Conservation (phyloP, 1,140 invertebrate species). For the Caerostris darwini region DNA sequence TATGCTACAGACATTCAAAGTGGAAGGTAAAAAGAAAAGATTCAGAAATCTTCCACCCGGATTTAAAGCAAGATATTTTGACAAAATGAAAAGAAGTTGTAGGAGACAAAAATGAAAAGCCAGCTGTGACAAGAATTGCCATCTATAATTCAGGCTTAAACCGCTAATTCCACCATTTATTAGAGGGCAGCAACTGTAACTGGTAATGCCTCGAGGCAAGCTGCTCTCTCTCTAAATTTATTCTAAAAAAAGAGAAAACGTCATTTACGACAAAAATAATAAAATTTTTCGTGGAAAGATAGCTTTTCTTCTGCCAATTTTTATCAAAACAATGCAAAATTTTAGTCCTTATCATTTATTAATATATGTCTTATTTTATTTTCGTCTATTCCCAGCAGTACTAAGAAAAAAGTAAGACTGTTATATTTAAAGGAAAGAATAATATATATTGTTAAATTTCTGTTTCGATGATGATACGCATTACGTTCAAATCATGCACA, state of each 20-base stretch:
- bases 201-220: conserved; percentile 31
- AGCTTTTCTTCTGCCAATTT: background rate
- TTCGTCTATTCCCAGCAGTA: too few relatives aligned
- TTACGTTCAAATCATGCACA: too few relatives aligned
- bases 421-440: too few relatives aligned
- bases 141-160: conserved; percentile 55
- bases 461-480: too few relatives aligned
- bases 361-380: too few relatives aligned
- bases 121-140: conserved; percentile 52
- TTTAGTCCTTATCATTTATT: too few relatives aligned
- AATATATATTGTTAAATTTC: too few relatives aligned
- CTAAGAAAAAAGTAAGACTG: too few relatives aligned
- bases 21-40: background rate
- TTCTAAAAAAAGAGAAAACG: background rate
- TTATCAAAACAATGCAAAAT: too few relatives aligned
- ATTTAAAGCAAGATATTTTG: background rate
- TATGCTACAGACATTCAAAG: background rate
- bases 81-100: conserved; percentile 11
- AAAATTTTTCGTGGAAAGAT: background rate
- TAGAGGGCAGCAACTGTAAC: conserved; percentile 38
- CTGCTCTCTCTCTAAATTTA: background rate
- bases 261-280: background rate
- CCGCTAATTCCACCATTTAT: conserved; percentile 59
- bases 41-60: background rate
- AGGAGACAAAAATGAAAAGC: conserved; percentile 22